Conservation (phyloP, 2,888 invertebrate species). For the Pocota personata region DNA sequence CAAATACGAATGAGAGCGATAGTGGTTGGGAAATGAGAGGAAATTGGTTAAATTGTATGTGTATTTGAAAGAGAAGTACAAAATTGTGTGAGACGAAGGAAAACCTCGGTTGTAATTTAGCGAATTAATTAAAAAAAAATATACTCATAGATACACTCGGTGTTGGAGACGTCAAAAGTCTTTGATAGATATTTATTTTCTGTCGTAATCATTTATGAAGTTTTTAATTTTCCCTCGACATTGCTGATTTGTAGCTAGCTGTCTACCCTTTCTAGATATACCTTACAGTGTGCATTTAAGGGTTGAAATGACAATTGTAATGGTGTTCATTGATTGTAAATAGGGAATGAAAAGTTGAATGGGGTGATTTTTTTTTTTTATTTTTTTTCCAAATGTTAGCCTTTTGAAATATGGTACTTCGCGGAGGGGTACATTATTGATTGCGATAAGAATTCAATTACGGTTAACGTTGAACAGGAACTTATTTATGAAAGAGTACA, state of each 20-base stretch:
- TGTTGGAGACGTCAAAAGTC: slow-evolving; percentile 33
- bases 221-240: background rate
- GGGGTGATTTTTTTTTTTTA: background rate
- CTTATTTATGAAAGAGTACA: too few relatives aligned
- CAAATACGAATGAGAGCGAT: slow-evolving; percentile 1
- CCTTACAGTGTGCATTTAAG: background rate
- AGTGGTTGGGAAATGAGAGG: slow-evolving; percentile 33
- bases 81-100: background rate
- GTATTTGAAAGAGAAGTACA: background rate
- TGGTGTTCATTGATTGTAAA: slow-evolving; percentile 21
- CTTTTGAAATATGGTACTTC: slow-evolving; percentile 17
- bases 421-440: background rate
- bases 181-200: slow-evolving; percentile 18
- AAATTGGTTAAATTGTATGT: slow-evolving; percentile 25
- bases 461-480: background rate
- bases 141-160: background rate
- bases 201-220: slow-evolving; percentile 7
- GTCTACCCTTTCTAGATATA: background rate
- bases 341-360: background rate
- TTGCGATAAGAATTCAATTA: background rate
- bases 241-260: background rate
- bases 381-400: slow-evolving; percentile 23
- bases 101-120: slow-evolving; percentile 38
- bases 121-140: slow-evolving; percentile 31
- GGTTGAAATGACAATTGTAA: slow-evolving; percentile 9